Evolutionary conservation across 2,888 invertebrate genomes (phyloP), one percentile per base, ranked within the genome.

Genomic region (Pollenia angustigena): DNA sequence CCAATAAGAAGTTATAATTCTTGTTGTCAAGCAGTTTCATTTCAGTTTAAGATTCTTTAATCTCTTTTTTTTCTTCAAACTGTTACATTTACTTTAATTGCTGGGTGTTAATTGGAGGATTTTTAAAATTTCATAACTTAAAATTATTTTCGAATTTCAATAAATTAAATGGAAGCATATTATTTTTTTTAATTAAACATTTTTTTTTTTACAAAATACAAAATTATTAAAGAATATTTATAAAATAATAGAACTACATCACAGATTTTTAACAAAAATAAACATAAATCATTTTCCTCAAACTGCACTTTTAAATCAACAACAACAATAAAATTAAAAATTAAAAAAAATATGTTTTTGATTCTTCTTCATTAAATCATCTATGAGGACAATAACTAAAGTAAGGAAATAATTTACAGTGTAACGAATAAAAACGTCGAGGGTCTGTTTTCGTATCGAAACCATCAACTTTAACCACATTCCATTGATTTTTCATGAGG

Each of bases 381-480:
- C 95, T 95, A 88, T 97, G 92, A 69, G 92, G 97, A 92, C 98
- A 98, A 94, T 96, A 96, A 91, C 96, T 95, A 92, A 96, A 96
- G 93, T 97, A 95, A 74, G 98, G 97, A 94, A 97, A 98, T 89
- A 98, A 95, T 93, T 96, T 96, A 94, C 98, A 98, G 93, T 98
- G 98, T 89, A 98, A 95, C 87, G 98, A 98, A 91, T 97, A 95
- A 94, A 98, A 97, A 93, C 98, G 96, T 90, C 97, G 97, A 71
- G 97, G 97, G 94, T 98, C 98, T 89, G 96, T 95, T 93, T 95
- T 95, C 72, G 94, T 94, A 91, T 96, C 96, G 91, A 98, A 97
- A 10, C 97, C 97, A 88, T 97, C 97, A 89, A 98, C 96, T 92
- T 96, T 96, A 89, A 98, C 95, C 16, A 97, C 96, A 93, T 98